Evolutionary conservation across 2,797 vertebrate species (phyloP).

Genomic region (Uromys caudimaculatus): DNA sequence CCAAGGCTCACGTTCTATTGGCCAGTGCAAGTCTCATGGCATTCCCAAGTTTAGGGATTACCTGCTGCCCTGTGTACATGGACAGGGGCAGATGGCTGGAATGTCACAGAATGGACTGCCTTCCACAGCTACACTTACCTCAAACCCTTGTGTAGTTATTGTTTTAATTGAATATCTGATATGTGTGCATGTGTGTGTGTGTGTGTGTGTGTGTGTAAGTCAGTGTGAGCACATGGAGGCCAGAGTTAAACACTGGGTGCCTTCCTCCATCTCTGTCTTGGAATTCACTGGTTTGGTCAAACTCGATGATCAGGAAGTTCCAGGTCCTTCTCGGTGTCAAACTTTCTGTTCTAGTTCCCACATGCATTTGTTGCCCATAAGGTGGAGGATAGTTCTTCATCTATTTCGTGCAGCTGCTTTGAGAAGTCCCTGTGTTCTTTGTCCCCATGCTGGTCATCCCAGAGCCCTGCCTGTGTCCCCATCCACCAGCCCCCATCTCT

Average conservation of each 20-base stretch:
- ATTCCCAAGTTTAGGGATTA: not conserved
- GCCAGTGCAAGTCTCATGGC: not conserved
- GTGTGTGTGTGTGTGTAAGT: not conserved
- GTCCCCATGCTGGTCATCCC: not conserved
- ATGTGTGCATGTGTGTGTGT: not conserved
- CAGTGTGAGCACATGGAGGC: not conserved
- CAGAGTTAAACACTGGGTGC: not conserved
- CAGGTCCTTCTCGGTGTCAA: not conserved
- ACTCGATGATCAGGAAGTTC: not conserved
- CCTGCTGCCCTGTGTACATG: rapidly evolving
- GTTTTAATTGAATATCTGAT: not conserved
- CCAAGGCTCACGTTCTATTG: not conserved
- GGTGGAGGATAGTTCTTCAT: not conserved
- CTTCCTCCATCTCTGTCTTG: not conserved
- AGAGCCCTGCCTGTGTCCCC: not conserved
- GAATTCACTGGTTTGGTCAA: not conserved
- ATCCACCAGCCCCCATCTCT: not conserved
- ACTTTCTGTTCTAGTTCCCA: not conserved
- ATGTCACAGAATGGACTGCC: too few species aligned
- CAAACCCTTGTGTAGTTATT: not conserved
- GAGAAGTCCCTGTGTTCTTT: not conserved
- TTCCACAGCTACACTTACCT: not conserved
- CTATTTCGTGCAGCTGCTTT: not conserved
- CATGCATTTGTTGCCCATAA: not conserved
- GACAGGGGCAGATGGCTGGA: not conserved